Evolutionary conservation across 2,797 vertebrate genomes (phyloP).

Genomic region (Triplophysa bombifrons): DNA sequence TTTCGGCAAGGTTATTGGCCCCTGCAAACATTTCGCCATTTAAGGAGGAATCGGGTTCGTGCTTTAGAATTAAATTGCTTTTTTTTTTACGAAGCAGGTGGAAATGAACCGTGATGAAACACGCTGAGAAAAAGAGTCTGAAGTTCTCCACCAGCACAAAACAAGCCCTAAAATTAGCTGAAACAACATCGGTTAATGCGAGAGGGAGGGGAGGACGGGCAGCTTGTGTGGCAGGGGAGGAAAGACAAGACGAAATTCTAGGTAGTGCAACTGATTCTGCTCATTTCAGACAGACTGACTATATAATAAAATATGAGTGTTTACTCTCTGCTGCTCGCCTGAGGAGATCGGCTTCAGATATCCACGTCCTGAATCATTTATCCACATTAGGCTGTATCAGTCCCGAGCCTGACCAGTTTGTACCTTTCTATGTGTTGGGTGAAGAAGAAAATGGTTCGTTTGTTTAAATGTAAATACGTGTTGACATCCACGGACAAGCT

Average conservation of each 20-base stretch:
- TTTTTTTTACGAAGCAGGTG: conserved; percentile 64
- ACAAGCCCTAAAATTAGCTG: conserved; percentile 69
- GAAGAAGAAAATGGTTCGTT: conserved; percentile 47
- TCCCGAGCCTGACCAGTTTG: conserved; percentile 51
- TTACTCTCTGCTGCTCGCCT: conserved; percentile 64
- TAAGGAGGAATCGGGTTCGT: conserved; percentile 36
- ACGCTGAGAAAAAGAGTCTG: conserved; percentile 61
- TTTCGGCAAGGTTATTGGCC: conserved; percentile 49
- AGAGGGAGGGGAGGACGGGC: conserved; percentile 37
- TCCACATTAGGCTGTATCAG: conserved; percentile 63
- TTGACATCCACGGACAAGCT: conserved; percentile 18
- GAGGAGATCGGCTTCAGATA: conserved; percentile 70
- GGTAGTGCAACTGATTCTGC: conserved; percentile 32
- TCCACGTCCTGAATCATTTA: conserved; percentile 71
- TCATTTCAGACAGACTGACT: conserved; percentile 40
- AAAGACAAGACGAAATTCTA: background rate
- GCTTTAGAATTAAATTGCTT: conserved; percentile 39
- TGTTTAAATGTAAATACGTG: conserved; percentile 40
- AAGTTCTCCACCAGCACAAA: conserved; percentile 62
- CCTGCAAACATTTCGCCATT: conserved; percentile 40
- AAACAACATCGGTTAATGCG: conserved; percentile 72
- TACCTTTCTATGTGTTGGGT: conserved; percentile 46
- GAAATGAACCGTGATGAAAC: conserved; percentile 67
- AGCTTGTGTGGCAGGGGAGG: background rate
- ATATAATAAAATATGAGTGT: conserved; percentile 56